Base-by-base conservation (phyloP, 1,140 invertebrate genomes). In the Cydia pomonella region DNA sequence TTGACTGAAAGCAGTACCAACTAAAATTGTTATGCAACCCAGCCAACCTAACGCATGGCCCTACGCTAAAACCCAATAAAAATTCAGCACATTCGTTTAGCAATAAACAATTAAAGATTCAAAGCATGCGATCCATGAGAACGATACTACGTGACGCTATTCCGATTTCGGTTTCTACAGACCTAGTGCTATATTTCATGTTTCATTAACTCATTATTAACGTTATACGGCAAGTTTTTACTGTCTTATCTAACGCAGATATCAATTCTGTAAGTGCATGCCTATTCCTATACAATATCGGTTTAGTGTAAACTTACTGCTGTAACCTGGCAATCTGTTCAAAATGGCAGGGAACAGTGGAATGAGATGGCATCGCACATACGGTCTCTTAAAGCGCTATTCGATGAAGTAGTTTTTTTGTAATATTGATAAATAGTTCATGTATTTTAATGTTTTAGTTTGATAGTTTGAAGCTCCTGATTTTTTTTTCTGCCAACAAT, bases 131-230 rank as follows among this genome's bases (percentile, higher is more conserved):
- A 23, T 73, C 53, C 81, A 84, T 83, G 84, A 74, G 82, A 85
- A 85, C 77, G 69, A 74, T 74, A n/a, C 71, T 79, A 77, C 84
- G 82, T 82, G 82, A 79, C 76, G 75, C 74, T 77, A 84, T 80
- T 53, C 64, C n/a, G 41, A 41, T 78, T 80, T 81, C 75, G 62
- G 77, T 78, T 76, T 80, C 77, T 74, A 64, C 29, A 69, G 75
- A 76, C 73, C 63, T 13, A 72, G 69, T 33, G 64, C 64, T 41
- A 33, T 33, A 69, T 69, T 21, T 59, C 53, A 59, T 59, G 53
- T 23, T 21, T 59, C 53, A 10, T 53, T 50, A 1, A 50, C 1
- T 16, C 13, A 1, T 41, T 9, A 3, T 41, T 41, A 13, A 41
- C 12, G 38, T 41, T 41, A 41, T 41, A 12, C 4, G 16, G 13